Evolutionary conservation across 2,113 vertebrate genomes (phyloP).

Genomic region (Trichechus manatus): DNA sequence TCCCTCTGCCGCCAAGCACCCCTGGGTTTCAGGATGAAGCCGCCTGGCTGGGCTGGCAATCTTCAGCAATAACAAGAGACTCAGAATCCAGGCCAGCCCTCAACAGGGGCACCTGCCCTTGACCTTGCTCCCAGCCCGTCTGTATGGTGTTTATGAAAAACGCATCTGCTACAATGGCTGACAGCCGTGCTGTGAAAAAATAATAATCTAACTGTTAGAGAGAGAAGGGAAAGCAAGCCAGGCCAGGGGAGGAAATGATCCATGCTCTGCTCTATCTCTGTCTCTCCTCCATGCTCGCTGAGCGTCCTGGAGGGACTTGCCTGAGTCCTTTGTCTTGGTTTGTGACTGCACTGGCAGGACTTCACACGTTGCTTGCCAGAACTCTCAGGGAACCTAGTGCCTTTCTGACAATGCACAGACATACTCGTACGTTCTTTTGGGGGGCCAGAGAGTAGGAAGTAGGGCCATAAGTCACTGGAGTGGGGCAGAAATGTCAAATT

Average conservation of each 20-base stretch:
- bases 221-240: not conserved
- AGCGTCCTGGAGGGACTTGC: conserved; percentile 62
- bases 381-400: not conserved
- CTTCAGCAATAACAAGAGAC: not conserved
- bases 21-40: not conserved
- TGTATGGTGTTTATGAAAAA: conserved; percentile 48
- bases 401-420: not conserved
- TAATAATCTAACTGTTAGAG: not conserved
- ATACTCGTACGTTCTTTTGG: not conserved
- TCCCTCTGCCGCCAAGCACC: not conserved
- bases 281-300: not conserved
- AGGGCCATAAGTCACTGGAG: not conserved
- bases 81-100: conserved; percentile 39
- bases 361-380: not conserved
- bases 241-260: not conserved
- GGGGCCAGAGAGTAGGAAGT: not conserved
- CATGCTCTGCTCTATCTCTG: conserved; percentile 6
- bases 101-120: not conserved
- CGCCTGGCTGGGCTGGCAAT: not conserved
- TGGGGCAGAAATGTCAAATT: not conserved
- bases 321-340: not conserved
- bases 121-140: not conserved
- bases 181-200: not conserved
- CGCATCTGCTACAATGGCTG: not conserved
- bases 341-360: not conserved